Evolutionary conservation across 2,888 invertebrate genomes (phyloP).

Genomic region (Amblyjoppa fuscipennis): DNA sequence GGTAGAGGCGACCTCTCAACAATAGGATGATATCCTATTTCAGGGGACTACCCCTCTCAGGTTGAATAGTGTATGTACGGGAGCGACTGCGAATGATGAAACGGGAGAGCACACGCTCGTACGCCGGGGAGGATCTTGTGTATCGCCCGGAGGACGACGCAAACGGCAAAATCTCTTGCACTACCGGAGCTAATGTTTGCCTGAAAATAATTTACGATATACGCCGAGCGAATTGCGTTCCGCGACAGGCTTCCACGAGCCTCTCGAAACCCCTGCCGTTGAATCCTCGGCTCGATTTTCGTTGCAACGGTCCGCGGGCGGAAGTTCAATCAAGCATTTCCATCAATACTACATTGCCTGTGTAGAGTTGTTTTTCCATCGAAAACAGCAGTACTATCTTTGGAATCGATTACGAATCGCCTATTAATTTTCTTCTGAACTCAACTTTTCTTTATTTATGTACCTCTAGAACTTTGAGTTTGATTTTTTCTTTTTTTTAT

Average conservation of each 20-base stretch:
- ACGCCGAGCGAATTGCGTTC: constrained; percentile 18
- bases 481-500: no score
- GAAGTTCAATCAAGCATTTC: not conserved
- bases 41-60: constrained; percentile 63
- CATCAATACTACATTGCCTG: not conserved
- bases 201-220: constrained; percentile 73
- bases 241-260: not conserved
- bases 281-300: not conserved
- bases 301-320: not conserved
- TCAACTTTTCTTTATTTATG: no score
- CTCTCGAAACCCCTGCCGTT: not conserved
- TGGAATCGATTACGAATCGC: not conserved
- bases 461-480: no score
- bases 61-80: constrained; percentile 68
- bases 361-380: not conserved
- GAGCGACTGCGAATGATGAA: constrained; percentile 61
- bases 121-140: constrained; percentile 11
- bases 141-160: constrained; percentile 9
- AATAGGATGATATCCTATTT: constrained; percentile 76
- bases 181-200: constrained; percentile 69
- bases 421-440: not conserved
- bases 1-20: constrained; percentile 70
- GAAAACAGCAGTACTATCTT: not conserved
- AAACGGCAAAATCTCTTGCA: constrained; percentile 36
- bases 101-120: constrained; percentile 30